phyloP scores from a whole-genome alignment of 2,888 invertebrate species.

The Galerucella pusilla region DNA sequence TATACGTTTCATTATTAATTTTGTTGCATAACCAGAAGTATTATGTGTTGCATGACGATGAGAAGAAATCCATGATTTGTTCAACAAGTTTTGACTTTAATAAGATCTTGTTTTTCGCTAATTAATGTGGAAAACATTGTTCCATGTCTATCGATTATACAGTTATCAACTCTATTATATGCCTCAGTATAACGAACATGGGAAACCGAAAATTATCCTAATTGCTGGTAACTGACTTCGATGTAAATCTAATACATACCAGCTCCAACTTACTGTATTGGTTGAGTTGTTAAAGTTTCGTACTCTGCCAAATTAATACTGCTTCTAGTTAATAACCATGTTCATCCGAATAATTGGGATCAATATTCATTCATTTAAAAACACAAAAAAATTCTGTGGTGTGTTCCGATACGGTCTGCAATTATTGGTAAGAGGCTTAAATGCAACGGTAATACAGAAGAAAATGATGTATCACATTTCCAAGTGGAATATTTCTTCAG shows the following conservation, averaged over 20 bases:
- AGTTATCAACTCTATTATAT: not conserved
- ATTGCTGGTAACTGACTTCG: not conserved
- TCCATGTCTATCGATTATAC: no score
- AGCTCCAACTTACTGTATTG: not conserved
- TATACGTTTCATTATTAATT: no score
- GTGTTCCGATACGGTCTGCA: not conserved
- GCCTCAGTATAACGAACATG: not conserved
- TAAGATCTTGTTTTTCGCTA: no score
- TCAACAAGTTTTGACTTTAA: no score
- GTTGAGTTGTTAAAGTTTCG: not conserved
- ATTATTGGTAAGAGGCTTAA: no score
- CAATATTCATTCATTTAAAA: not conserved
- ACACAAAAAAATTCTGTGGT: not conserved
- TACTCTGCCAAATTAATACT: not conserved
- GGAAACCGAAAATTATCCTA: not conserved
- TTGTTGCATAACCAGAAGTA: no score
- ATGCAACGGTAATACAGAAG: no score
- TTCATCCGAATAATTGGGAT: not conserved
- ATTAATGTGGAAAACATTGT: no score
- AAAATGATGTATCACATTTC: no score
- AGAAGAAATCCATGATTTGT: no score
- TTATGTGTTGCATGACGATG: no score
- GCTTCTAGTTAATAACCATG: not conserved
- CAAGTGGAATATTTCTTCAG: no score
- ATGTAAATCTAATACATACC: not conserved